Base-by-base conservation (phyloP, 2,888 invertebrate genomes). In the Cataglyphis cursor region DNA sequence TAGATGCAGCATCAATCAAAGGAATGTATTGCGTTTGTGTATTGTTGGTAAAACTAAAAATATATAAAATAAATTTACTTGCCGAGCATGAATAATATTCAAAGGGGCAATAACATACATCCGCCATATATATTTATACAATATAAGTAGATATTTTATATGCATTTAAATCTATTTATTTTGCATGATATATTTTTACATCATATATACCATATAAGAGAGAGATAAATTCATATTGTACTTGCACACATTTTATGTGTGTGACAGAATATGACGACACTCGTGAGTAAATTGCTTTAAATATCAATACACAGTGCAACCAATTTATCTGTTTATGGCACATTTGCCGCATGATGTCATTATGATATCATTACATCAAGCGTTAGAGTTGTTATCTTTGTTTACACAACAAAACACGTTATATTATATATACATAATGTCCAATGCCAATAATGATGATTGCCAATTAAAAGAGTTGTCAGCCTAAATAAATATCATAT, bases 41-140 rank as follows among this genome's bases (percentile, higher is more conserved):
- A 6, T 64, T 65, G n/a, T 76, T 38, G 21, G 28, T 70, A 24
- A 72, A 21, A 41, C 21, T 12, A 41, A 24, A 24, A 70, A 76
- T 72, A 76, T 76, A 66, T 75, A 65, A 65, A 75, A 18, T 48
- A 66, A 66, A 75, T 64, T 64, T 35, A 74, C 21, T 48, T 66
- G 66, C 18, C 35, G 65, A 41, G 44, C 72, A 54, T 38, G 24
- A 70, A 76, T 54, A 76, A 76, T 54, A 41, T n/a, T 38, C 44
- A 24, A 41, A n/a, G 12, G n/a, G 9, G 70, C 54, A 64, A 74
- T 74, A 74, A 64, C 64, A 15, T 31, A 51, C 8, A 62, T 74
- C 21, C 31, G 10, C 6, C 28, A 15, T 48, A 48, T 65, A 31
- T 35, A 70, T 41, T 41, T 41, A 41, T 72, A 68, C 35, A 51